Conservation (phyloP, 2,113 vertebrate species). For the Phycodurus eques region DNA sequence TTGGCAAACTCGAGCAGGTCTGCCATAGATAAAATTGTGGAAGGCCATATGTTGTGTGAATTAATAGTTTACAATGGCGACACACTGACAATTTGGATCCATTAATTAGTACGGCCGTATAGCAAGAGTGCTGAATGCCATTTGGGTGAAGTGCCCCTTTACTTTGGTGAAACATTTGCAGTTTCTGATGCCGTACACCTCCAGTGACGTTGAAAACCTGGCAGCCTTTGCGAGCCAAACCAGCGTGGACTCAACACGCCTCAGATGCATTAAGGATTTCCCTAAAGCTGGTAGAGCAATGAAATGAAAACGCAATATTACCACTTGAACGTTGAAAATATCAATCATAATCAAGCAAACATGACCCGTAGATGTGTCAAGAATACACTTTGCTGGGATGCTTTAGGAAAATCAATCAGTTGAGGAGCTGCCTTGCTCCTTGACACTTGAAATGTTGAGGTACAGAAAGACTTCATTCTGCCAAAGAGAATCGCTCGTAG, state of each 20-base stretch:
- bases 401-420: constrained; percentile 3
- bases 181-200: constrained; percentile 8
- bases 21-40: not conserved
- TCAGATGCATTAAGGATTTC: constrained; percentile 39
- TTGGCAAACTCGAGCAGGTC: not conserved
- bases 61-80: not conserved
- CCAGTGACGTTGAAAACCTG: constrained; percentile 22
- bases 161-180: constrained; percentile 23
- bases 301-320: not conserved
- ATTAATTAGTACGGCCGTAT: not conserved
- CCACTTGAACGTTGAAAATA: not conserved
- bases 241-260: not conserved
- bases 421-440: constrained; percentile 9
- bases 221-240: constrained; percentile 11
- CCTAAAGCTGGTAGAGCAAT: constrained; percentile 13
- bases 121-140: not conserved
- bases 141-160: constrained; percentile 24
- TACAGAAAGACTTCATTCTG: constrained; percentile 27
- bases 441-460: constrained; percentile 13
- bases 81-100: not conserved
- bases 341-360: not conserved
- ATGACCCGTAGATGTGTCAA: not conserved
- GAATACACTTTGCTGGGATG: not conserved
- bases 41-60: not conserved
- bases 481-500: constrained; percentile 18